Conservation (phyloP, 2,113 vertebrate species). For the Leucoraja erinaceus region DNA sequence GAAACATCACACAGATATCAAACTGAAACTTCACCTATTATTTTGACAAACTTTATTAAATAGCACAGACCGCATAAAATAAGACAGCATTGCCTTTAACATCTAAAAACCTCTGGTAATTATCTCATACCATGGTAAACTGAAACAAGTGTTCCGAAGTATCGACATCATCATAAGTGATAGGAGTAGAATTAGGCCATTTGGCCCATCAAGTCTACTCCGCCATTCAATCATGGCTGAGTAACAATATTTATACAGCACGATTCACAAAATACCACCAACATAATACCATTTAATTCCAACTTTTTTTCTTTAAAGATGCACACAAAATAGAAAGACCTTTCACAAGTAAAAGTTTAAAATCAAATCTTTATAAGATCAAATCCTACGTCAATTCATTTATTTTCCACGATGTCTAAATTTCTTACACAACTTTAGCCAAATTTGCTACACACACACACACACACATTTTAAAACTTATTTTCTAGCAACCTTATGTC, state of each 20-base stretch:
- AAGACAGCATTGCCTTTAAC: not conserved
- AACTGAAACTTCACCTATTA: not conserved
- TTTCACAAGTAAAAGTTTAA: not conserved
- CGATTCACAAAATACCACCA: not conserved
- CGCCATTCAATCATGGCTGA: not conserved
- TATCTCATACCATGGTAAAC: not conserved
- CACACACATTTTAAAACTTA: not conserved
- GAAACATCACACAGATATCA: not conserved
- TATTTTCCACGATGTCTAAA: not conserved
- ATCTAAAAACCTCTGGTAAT: not conserved
- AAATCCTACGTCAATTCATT: not conserved
- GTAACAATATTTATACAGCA: not conserved
- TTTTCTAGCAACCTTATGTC: not conserved
- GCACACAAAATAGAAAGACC: not conserved
- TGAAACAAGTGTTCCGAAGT: not conserved
- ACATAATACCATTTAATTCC: not conserved
- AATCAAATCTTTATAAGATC: not conserved
- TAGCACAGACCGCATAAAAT: not conserved
- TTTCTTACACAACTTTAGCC: not conserved
- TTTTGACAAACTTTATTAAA: conserved; percentile 1
- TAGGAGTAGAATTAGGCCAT: no score
- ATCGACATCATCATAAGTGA: no score
- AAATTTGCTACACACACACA: not conserved
- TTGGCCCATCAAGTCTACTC: no score
- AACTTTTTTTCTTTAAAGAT: not conserved